phyloP scores from a whole-genome alignment of 2,888 invertebrate genomes.

The Cabera pusaria region DNA sequence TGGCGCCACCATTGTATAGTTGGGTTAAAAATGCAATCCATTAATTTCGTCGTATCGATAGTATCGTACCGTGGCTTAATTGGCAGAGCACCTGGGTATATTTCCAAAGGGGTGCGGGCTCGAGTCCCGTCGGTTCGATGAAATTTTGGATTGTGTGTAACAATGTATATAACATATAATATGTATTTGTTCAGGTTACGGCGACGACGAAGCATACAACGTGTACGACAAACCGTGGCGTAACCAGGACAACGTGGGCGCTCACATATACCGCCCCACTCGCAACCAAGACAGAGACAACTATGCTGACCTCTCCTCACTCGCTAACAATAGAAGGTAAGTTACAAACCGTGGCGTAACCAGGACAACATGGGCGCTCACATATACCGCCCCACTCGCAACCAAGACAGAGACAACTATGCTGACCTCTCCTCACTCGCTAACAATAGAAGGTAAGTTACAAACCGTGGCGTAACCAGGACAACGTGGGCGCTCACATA shows the following conservation, averaged over 20 bases:
- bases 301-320: conserved; percentile 95
- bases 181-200: conserved; percentile 91
- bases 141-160: too few species aligned
- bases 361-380: conserved; percentile 92
- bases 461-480: too few species aligned
- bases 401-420: conserved; percentile 95
- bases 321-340: conserved; percentile 93
- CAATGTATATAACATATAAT: too few species aligned
- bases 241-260: conserved; percentile 91
- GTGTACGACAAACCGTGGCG: conserved; percentile 99
- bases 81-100: too few species aligned
- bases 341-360: too few species aligned
- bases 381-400: conserved; percentile 94
- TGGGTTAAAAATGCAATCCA: too few species aligned
- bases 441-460: conserved; percentile 89
- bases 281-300: conserved; percentile 94
- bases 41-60: too few species aligned
- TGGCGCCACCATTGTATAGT: too few species aligned
- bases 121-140: too few species aligned
- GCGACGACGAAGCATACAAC: conserved; percentile 98
- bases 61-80: too few species aligned
- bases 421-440: conserved; percentile 95
- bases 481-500: conserved; percentile 93
- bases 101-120: too few species aligned
- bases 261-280: conserved; percentile 95